phyloP scores from a whole-genome alignment of 2,113 vertebrate species.

The Mystacornis crossleyi region DNA sequence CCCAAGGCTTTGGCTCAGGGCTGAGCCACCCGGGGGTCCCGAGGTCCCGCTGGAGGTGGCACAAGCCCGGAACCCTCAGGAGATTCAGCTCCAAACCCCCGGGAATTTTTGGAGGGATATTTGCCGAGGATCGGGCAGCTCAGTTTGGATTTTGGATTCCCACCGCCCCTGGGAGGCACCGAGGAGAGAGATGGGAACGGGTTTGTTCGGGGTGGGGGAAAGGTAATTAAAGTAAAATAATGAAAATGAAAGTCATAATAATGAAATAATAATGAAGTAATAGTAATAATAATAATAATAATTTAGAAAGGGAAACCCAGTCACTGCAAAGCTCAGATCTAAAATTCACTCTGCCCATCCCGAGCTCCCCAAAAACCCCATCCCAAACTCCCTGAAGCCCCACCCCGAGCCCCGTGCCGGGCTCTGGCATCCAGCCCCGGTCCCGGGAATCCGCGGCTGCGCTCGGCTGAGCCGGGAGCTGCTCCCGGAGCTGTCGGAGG shows the following conservation, averaged over 20 bases:
- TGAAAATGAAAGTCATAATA: not conserved
- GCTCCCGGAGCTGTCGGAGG: not conserved
- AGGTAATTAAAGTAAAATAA: not conserved
- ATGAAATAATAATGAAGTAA: not conserved
- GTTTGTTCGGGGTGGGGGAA: not conserved
- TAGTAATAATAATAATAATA: too few species aligned
- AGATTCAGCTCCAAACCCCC: not conserved
- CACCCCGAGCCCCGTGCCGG: not conserved
- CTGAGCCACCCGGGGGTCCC: not conserved
- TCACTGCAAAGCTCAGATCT: not conserved
- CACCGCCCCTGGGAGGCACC: accelerated
- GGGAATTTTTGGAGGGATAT: not conserved
- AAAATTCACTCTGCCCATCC: not conserved
- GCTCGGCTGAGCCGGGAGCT: not conserved
- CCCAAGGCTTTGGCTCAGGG: not conserved
- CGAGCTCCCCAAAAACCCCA: accelerated
- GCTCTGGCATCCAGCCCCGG: accelerated
- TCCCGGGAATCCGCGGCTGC: not conserved
- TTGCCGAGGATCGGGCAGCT: not conserved
- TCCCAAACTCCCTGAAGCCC: accelerated
- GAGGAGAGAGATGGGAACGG: not conserved
- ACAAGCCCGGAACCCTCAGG: not conserved
- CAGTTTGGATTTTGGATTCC: not conserved
- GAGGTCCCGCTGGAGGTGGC: not conserved
- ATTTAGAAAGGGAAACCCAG: not conserved